Conservation (phyloP, 2,797 vertebrate species). For the Channallabes apus region DNA sequence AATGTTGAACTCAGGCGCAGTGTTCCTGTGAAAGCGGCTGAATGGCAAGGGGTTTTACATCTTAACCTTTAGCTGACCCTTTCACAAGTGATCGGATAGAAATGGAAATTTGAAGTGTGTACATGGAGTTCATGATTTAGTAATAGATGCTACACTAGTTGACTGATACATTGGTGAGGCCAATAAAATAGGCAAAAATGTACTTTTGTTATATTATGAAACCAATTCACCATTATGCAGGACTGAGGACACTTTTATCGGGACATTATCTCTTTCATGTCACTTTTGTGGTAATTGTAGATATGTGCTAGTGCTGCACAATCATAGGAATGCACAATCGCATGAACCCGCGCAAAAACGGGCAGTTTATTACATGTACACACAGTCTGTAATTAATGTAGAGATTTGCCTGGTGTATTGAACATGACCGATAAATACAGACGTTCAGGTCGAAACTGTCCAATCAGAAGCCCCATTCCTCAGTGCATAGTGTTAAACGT, state of each 20-base stretch:
- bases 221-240: neutral
- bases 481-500: too few species aligned
- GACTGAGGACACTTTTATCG: neutral
- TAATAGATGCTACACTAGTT: neutral
- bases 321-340: too few species aligned
- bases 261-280: neutral
- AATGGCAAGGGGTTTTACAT: neutral
- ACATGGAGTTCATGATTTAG: neutral
- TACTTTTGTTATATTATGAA: neutral
- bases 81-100: neutral
- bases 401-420: too few species aligned
- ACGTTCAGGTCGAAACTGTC: too few species aligned
- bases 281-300: neutral
- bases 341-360: too few species aligned
- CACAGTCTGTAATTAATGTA: too few species aligned
- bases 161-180: neutral
- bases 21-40: slow-evolving; percentile 15
- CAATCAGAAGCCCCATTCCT: too few species aligned
- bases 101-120: neutral
- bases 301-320: neutral
- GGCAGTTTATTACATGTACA: too few species aligned
- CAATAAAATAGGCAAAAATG: too few species aligned
- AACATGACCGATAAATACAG: too few species aligned
- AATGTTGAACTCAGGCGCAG: slow-evolving; percentile 53
- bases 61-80: neutral